Evolutionary conservation across 1,140 invertebrate species (phyloP), one percentile per base, ranked within the genome.

Genomic region (Scylla paramamosain): DNA sequence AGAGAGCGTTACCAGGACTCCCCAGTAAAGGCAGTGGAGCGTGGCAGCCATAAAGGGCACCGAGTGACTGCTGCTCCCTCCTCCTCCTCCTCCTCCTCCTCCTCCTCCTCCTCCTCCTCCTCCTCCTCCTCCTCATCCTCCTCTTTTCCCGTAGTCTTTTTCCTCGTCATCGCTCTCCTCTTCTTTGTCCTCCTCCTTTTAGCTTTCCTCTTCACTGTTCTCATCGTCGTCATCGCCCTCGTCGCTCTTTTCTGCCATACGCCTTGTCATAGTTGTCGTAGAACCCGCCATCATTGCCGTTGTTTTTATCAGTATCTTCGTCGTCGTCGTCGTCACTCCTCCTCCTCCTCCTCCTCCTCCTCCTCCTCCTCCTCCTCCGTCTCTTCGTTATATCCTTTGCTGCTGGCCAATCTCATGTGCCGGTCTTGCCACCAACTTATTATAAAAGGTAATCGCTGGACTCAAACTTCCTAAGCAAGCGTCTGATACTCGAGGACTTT

Each of bases 11-110:
- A 94, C 88, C 87, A 94, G 77, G 87, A 39, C 39, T 91, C 93
- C 88, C 93, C 93, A 91, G 93, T 94, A 94, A 91, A 94, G 88
- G 28, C 93, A 94, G 59, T 94, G 88, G 67, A 94, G 88, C 93
- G 93, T 94, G 77, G 93, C 67, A 25, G 89, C 93, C 45, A 84
- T 94, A 91, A 94, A 94, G 93, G 93, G 88, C 93, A 91, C 32
- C 83, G 29, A 93, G 83, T 31, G 92, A 59, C 92, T 87, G 92
- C 92, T 83, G 31, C 92, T n/a, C 83, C 32, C 83, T 52, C 31
- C 83, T 45, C 45, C 52, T 84, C 29, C 67, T n/a, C 90, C 84
- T 87, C 59, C 90, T 29, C 52, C 90, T 28, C 28, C 90, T 67
- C 46, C 59, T 91, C 90, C 90, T 91, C 90, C 31, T 87, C 45